Base-by-base conservation (phyloP, 1,140 invertebrate genomes). In the Sycobia sp. region DNA sequence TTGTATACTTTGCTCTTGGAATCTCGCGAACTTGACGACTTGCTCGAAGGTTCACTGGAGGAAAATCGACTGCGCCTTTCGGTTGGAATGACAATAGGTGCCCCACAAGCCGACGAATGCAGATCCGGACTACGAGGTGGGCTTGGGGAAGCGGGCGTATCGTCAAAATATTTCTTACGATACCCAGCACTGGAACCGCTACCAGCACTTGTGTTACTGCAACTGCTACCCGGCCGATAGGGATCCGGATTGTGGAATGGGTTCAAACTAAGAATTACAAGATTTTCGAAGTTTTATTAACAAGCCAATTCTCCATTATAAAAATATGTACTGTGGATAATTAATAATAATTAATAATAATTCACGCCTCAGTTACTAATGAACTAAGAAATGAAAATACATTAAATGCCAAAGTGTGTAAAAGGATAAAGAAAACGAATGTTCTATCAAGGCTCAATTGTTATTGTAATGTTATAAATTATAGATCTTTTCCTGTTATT, bases 61-160 rank as follows among this genome's bases (percentile, higher is more conserved):
- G 25, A 8, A 22, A 32, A 56, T 14, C 54, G 54, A 9, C 39
- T 20, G 1, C 27, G 51, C 10, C 34, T 34, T 16, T 56, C 62
- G 13, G 55, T 58, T 0, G 62, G 54, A 27, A 58, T 65, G 32
- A 65, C 54, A 13, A 53, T 65, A 2, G 61, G 61, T 1, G 55
- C 29, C 0, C 25, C 14, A 0, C 34, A 20, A 11, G 20, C 7
- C 4, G 43, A 5, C 0, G 27, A 8, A 11, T 1, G 7, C 3
- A 34, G n/a, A 3, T 22, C 25, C 13, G 74, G 74, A 67, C 73
- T 76, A 4, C 68, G 61, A 1, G 77, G 71, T 22, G 80, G 78
- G 72, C 76, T 82, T 2, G 81, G 81, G 65, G 80, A 82, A 2
- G 73, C 73, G 3, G 82, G 81, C 7, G 81, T 80, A 38, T 77